Evolutionary conservation across 2,888 invertebrate species (phyloP).

Genomic region (Cactoblastis cactorum): DNA sequence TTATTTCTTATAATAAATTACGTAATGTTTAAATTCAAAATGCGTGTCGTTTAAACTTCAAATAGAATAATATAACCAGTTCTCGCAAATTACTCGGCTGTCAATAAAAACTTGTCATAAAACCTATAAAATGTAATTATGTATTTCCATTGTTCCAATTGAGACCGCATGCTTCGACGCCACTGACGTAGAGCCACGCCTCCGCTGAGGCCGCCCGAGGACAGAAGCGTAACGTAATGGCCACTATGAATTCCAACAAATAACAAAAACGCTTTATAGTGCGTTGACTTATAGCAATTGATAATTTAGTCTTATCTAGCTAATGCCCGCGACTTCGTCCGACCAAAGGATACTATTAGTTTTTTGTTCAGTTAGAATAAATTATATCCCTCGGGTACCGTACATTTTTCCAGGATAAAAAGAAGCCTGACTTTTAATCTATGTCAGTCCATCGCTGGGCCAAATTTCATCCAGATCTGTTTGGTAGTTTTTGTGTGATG

Average conservation of each 20-base stretch:
- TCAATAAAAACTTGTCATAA: slow-evolving; percentile 1
- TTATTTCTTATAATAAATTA: too few relatives aligned
- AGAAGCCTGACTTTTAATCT: too few relatives aligned
- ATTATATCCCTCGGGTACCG: too few relatives aligned
- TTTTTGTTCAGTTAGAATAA: too few relatives aligned
- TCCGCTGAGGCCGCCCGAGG: slow-evolving; percentile 20
- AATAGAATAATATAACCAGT: not conserved
- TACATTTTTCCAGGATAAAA: too few relatives aligned
- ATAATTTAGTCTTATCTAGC: not conserved
- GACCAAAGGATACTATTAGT: too few relatives aligned
- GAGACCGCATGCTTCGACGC: slow-evolving; percentile 13
- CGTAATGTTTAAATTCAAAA: not conserved
- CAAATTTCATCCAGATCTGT: too few relatives aligned
- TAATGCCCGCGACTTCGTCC: too few relatives aligned
- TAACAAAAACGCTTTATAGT: not conserved
- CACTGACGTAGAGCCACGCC: slow-evolving; percentile 33
- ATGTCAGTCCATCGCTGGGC: too few relatives aligned
- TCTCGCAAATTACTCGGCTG: not conserved
- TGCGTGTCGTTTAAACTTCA: not conserved
- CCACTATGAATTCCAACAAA: slow-evolving; percentile 1
- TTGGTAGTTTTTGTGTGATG: too few relatives aligned
- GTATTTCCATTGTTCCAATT: not conserved
- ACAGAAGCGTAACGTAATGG: not conserved
- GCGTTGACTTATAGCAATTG: not conserved
- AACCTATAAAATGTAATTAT: not conserved